Evolutionary conservation across 2,888 invertebrate genomes (phyloP).

Genomic region (Apamea epomidion): DNA sequence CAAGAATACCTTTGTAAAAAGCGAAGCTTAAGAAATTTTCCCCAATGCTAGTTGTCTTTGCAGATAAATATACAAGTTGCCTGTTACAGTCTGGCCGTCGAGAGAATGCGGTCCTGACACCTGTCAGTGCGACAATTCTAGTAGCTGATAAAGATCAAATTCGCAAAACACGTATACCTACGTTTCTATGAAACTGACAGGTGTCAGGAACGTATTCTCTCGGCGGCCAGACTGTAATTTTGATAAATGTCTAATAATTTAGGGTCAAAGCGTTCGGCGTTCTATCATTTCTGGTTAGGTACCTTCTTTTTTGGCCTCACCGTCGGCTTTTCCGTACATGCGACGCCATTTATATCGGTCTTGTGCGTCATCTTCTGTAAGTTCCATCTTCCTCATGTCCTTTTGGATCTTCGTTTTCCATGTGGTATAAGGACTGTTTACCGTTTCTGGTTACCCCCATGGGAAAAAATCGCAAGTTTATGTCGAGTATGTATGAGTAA

Average conservation of each 20-base stretch:
- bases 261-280: background rate
- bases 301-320: no score
- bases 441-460: no score
- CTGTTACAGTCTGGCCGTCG: background rate
- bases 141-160: background rate
- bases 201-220: background rate
- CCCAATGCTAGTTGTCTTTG: background rate
- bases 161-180: background rate
- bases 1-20: background rate
- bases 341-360: no score
- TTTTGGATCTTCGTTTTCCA: no score
- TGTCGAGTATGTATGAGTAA: constrained; percentile 3
- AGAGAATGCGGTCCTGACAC: background rate
- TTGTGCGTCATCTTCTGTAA: no score
- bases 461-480: constrained; percentile 1
- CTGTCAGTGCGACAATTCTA: background rate
- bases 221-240: background rate
- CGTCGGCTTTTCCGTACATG: no score
- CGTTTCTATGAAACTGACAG: background rate
- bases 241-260: constrained; percentile 3
- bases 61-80: constrained; percentile 5
- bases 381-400: no score
- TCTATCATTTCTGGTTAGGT: background rate
- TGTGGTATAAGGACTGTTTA: no score
- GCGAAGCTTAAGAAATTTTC: background rate